Evolutionary conservation across 2,797 vertebrate species (phyloP), one percentile per base, ranked within the genome.

Genomic region (Micrastur ruficollis): DNA sequence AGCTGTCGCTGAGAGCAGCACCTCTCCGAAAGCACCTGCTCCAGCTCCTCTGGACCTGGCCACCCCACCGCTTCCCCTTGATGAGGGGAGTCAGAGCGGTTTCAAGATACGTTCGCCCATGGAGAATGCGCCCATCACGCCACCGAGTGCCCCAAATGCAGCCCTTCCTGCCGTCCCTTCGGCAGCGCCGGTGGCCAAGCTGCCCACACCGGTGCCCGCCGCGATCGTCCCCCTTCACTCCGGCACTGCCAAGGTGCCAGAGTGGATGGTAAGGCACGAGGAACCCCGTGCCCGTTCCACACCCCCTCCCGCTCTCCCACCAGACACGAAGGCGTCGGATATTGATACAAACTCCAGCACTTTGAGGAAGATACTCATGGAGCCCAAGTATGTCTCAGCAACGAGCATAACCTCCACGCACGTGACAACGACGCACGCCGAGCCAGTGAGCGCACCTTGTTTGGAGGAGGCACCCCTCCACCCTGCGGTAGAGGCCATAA

Each of bases 361-460:
- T 2, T 97, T 99, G 97, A 98, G 99, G 90, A 99, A 99, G 97
- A 99, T 99, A 82, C 98, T 99, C 83, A 99, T 99, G 99, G 99
- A 99, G 97, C 99, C 99, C 42, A 99, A 99, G 86, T 99, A 99
- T 0, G 99, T 99, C 8, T 99, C 99, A 1, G 98, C 99, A 0
- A 98, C 99, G 4, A 98, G 98, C 58, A 97, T 98, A 82, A 98
- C 98, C 81, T 98, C 99, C 67, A 99, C 99, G 0, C 97, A 98
- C 3, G 98, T 99, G 89, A 99, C 99, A 0, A 97, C 99, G 0
- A 98, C 98, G 0, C 98, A 99, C 0, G 97, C 98, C 1, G 99
- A 99, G 86, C 99, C 99, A 0, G 97, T 99, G 91, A 98, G 98
- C 1, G 95, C 97, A 1, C 98, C 98, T 32, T 97, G 96, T 22